A percentile compares a stretch with the other conserved stretches of the same genome.
Evolutionary conservation across 2,113 vertebrate species (phyloP).

Genomic region (Formicarius rufipectus): DNA sequence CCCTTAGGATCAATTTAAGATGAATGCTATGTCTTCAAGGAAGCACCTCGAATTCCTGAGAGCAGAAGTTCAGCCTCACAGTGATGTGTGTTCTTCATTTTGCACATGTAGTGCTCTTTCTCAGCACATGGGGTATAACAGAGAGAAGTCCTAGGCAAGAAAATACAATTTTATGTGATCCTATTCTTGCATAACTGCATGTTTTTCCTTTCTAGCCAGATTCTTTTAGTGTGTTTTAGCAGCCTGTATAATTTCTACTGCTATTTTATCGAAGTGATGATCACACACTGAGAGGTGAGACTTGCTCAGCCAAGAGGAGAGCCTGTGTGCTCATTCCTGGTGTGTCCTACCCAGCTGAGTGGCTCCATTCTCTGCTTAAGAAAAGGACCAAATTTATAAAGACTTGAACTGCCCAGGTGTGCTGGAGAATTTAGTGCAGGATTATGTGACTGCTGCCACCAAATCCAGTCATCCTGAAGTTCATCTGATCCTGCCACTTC

Average conservation of each 20-base stretch:
- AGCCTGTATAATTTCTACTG: neutral
- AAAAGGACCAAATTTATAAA: neutral
- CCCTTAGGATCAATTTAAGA: neutral
- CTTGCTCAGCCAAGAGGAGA: neutral
- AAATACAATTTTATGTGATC: neutral
- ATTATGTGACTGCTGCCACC: neutral
- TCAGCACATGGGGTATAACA: neutral
- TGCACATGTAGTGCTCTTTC: neutral
- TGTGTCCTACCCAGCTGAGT: neutral
- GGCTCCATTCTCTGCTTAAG: neutral
- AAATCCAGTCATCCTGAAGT: neutral
- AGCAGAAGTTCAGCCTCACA: neutral
- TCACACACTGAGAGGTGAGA: rapidly evolving
- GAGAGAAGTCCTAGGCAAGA: neutral
- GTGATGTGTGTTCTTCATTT: neutral
- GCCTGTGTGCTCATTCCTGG: rapidly evolving
- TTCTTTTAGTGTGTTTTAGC: neutral
- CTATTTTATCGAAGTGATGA: neutral
- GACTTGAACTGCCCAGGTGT: neutral
- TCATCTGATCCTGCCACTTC: neutral
- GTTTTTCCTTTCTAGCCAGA: neutral
- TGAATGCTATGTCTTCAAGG: neutral
- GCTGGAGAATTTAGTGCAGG: neutral
- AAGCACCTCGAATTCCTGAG: neutral
- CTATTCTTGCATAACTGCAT: neutral